Evolutionary conservation across 2,888 invertebrate genomes (phyloP).

Genomic region (Calameuta filiformis): DNA sequence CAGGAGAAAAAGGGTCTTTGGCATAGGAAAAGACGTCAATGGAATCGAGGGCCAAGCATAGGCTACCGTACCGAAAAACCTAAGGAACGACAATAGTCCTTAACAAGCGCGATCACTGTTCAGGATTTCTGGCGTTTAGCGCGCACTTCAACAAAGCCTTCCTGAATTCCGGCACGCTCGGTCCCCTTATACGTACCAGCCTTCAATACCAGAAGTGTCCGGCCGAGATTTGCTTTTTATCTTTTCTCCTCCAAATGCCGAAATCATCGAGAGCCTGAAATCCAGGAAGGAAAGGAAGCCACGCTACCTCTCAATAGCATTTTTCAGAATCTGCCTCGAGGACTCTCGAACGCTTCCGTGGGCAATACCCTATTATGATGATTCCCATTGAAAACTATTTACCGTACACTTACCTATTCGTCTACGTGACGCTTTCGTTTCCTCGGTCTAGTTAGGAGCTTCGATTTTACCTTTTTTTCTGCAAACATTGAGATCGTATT

Average conservation of each 20-base stretch:
- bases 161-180: conserved; percentile 39
- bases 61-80: conserved; percentile 10
- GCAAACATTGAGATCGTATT: too few relatives aligned
- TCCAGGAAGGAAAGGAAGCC: conserved; percentile 27
- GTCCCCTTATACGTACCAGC: too few relatives aligned
- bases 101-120: conserved; percentile 58
- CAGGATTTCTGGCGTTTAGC: conserved; percentile 58
- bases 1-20: background rate
- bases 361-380: background rate
- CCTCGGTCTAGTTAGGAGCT: too few relatives aligned
- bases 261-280: background rate
- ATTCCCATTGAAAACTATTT: conserved; percentile 21
- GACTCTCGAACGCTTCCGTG: conserved; percentile 35
- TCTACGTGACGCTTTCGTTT: background rate
- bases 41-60: conserved; percentile 15
- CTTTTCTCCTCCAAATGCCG: conserved; percentile 17
- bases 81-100: conserved; percentile 47
- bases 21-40: background rate
- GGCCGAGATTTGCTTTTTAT: conserved; percentile 17
- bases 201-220: too few relatives aligned
- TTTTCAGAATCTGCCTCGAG: conserved; percentile 38
- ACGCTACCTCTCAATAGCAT: conserved; percentile 29
- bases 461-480: too few relatives aligned
- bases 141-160: conserved; percentile 53
- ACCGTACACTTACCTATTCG: background rate